Percentiles rank a stretch among this genome's conserved stretches.
phyloP scores from a whole-genome alignment of 2,797 vertebrate genomes.

The Spinus olivaceus region DNA sequence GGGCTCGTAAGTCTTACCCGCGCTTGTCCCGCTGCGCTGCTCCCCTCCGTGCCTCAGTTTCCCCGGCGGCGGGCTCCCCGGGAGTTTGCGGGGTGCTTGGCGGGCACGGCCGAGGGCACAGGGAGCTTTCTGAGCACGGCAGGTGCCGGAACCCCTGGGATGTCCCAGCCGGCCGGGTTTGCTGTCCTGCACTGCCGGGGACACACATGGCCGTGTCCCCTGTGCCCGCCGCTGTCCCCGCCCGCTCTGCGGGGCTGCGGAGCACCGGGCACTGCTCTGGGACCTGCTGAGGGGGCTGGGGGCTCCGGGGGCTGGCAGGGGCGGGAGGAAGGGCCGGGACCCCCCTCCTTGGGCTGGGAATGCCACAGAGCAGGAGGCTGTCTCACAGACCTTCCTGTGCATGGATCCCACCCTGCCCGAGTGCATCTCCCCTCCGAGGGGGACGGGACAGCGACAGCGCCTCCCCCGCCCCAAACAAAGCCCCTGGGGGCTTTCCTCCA shows the following conservation, averaged over 20 bases:
- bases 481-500: not conserved
- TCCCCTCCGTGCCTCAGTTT: conserved; percentile 5
- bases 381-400: not conserved
- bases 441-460: rapidly evolving
- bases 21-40: not conserved
- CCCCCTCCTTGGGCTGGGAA: not conserved
- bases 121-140: not conserved
- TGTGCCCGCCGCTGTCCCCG: not conserved
- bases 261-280: rapidly evolving
- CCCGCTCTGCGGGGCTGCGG: not conserved
- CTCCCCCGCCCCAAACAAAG: not conserved
- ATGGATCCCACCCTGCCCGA: not conserved
- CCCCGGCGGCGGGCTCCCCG: not conserved
- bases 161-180: not conserved
- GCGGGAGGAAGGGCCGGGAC: not conserved
- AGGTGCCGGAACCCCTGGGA: not conserved
- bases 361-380: rapidly evolving
- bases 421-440: not conserved
- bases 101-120: not conserved
- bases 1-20: conserved; percentile 67
- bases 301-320: not conserved
- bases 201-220: rapidly evolving
- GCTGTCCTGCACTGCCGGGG: rapidly evolving
- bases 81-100: too few species aligned
- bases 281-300: not conserved